Conservation (phyloP, 2,888 invertebrate species). For the Linnaemya vulpina region DNA sequence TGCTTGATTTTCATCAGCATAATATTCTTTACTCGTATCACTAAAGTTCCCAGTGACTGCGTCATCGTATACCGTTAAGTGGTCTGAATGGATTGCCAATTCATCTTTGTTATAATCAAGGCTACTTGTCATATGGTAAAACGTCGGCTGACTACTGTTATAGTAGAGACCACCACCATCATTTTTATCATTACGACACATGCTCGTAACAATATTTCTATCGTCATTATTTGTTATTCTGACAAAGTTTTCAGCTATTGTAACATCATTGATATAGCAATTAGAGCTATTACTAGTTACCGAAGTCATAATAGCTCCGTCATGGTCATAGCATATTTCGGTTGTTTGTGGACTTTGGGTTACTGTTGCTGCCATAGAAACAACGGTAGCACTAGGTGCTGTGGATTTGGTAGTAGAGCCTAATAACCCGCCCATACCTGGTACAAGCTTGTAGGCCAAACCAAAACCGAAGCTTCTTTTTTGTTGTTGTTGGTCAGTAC, state of each 20-base stretch:
- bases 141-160: conserved; percentile 47
- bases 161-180: conserved; percentile 27
- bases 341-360: not conserved
- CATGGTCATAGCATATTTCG: not conserved
- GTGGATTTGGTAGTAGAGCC: conserved; percentile 64
- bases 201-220: not conserved
- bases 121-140: conserved; percentile 65
- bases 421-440: conserved; percentile 78
- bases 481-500: conserved; percentile 63
- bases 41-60: conserved; percentile 1
- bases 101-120: conserved; percentile 58
- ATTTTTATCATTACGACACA: not conserved
- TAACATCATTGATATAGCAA: not conserved
- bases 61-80: conserved; percentile 36
- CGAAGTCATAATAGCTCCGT: not conserved
- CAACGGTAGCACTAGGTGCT: conserved; percentile 32
- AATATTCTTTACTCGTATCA: not conserved
- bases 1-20: conserved; percentile 38
- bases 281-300: not conserved
- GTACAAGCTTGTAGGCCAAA: conserved; percentile 80
- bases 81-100: conserved; percentile 2
- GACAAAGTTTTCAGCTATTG: not conserved
- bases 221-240: conserved; percentile 21
- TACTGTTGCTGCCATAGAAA: not conserved
- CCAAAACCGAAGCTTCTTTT: conserved; percentile 78